phyloP scores from a whole-genome alignment of 2,797 vertebrate species.

The Alca torda region DNA sequence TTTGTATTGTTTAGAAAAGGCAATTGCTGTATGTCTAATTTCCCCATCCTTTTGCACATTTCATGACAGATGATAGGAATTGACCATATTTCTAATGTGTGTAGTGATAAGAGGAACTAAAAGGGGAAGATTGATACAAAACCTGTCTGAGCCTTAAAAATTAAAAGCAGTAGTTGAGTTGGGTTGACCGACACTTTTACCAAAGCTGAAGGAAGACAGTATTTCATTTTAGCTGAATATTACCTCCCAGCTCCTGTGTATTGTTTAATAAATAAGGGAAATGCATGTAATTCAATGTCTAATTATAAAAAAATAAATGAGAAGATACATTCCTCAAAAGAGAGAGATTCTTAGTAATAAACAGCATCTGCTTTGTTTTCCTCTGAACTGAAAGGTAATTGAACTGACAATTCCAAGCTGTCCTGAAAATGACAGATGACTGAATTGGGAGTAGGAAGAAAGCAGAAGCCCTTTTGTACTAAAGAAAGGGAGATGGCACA shows the following conservation, averaged over 20 bases:
- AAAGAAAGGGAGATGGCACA: slow-evolving; percentile 5
- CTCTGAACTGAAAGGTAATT: slow-evolving; percentile 35
- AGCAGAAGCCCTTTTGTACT: slow-evolving; percentile 47
- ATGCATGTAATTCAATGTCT: not conserved
- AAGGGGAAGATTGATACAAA: not conserved
- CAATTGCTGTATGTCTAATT: not conserved
- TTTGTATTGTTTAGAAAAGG: not conserved
- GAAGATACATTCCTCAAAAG: not conserved
- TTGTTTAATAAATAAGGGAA: not conserved
- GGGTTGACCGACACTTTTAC: not conserved
- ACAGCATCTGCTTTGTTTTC: slow-evolving; percentile 51
- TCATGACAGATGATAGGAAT: not conserved
- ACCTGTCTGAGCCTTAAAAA: not conserved
- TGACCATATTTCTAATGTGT: not conserved
- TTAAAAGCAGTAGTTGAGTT: not conserved
- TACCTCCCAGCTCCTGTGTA: not conserved
- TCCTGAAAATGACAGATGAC: slow-evolving; percentile 49
- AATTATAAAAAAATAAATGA: not conserved
- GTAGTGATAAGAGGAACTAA: not conserved
- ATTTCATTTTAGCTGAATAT: not conserved
- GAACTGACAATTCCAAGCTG: slow-evolving; percentile 47
- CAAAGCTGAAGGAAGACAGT: not conserved
- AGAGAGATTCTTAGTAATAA: not conserved
- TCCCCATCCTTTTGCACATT: not conserved
- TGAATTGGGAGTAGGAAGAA: slow-evolving; percentile 36